Evolutionary conservation across 1,140 invertebrate genomes (phyloP).

Genomic region (Brachionus koreanus): DNA sequence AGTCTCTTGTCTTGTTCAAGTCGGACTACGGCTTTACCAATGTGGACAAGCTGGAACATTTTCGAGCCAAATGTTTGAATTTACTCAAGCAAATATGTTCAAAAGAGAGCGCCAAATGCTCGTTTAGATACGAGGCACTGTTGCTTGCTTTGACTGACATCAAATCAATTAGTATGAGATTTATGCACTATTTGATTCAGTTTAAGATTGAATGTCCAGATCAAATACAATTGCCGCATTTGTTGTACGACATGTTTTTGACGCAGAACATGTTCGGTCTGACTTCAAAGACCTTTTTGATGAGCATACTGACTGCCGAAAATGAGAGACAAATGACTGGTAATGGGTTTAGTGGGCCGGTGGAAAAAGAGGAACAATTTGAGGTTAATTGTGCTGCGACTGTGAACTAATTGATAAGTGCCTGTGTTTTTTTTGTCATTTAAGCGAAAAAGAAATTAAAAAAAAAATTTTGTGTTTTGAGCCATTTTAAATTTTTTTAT

Average conservation of each 20-base stretch:
- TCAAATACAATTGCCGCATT: neutral
- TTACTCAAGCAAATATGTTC: neutral
- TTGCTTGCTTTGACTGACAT: neutral
- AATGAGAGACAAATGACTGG: neutral
- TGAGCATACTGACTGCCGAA: neutral
- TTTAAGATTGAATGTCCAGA: neutral
- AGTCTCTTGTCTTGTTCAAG: neutral
- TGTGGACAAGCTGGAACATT: constrained; percentile 21
- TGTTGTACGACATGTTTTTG: constrained; percentile 33
- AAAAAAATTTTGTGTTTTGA: too few relatives aligned
- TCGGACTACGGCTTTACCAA: constrained; percentile 6
- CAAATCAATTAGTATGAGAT: constrained; percentile 29
- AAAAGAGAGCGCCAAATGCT: neutral
- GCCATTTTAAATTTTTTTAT: neutral
- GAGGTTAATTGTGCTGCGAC: neutral
- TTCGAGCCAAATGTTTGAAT: neutral
- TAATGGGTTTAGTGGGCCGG: too few relatives aligned
- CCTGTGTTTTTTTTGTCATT: neutral
- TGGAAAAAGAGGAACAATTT: neutral
- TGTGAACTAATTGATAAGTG: neutral
- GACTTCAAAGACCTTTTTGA: neutral
- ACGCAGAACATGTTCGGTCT: constrained; percentile 15
- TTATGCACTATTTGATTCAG: constrained; percentile 30
- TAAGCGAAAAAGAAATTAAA: neutral
- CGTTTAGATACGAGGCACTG: neutral